Evolutionary conservation across 2,888 invertebrate genomes (phyloP), one percentile per base, ranked within the genome.

Genomic region (Drosophila falleni): DNA sequence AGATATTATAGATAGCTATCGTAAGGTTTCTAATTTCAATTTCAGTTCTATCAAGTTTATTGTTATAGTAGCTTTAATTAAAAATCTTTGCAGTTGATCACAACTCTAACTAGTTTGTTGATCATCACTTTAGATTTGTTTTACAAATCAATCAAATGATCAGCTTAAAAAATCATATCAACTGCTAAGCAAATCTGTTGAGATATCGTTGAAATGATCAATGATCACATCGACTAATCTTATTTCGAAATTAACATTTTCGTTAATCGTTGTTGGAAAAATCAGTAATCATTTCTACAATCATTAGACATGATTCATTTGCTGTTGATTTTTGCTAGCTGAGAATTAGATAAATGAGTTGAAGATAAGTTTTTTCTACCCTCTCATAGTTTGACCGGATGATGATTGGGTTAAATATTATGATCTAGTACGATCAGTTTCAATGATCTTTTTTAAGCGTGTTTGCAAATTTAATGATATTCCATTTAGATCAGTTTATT

Each of bases 141-240:
- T 50, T 19, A 35, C 50, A 50, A 23, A 49, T 49, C 33, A 33
- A 49, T 49, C 49, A 33, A 19, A 8, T 49, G 16, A 49, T 49
- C 31, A 11, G 49, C 49, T 31, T 49, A 11, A 49, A 47, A 31
- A 31, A 2, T 16, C 31, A 31, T 16, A 11, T 16, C 3, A 39
- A 39, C 39, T 39, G 39, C 10, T 39, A n/a, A 26, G 5, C 26
- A 46, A 31, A 31, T 16, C 16, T 49, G 49, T 49, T 49, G 16
- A 49, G 6, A 33, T 49, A 49, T 49, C 5, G 33, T 33, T 49
- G 13, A 19, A 50, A 50, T 50, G 50, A 50, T 50, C 50, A 50
- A 50, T 50, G 50, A 35, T 33, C 35, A 8, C 42, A 4, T 19
- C 6, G 5, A 13, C 23, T 49, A 49, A 33, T 49, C 15, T 11